Evolutionary conservation across 1,140 invertebrate genomes (phyloP).

Genomic region (Lineus longissimus): DNA sequence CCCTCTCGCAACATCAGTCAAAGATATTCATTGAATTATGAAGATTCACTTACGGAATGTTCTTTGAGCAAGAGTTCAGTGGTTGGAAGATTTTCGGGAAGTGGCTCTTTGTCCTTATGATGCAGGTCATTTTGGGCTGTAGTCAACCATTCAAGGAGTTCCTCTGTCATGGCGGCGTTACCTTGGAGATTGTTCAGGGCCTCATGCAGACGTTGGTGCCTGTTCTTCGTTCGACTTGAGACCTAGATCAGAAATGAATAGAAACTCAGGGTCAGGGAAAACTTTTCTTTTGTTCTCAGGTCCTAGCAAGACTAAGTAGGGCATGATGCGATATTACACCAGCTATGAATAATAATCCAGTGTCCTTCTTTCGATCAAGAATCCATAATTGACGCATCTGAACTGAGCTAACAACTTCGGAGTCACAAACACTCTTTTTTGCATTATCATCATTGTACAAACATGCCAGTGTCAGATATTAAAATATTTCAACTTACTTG

Average conservation of each 20-base stretch:
- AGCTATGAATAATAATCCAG: no score
- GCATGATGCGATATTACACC: no score
- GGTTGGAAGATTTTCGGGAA: conserved; percentile 62
- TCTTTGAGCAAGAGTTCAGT: conserved; percentile 49
- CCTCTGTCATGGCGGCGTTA: conserved; percentile 72
- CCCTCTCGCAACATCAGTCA: no score
- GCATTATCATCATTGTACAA: no score
- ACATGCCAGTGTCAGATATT: not conserved
- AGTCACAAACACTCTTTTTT: no score
- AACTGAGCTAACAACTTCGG: no score
- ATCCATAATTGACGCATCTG: no score
- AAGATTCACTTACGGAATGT: conserved; percentile 36
- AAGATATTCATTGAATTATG: not conserved
- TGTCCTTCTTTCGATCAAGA: no score
- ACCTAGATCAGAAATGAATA: conserved; percentile 8
- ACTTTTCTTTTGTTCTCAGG: not conserved
- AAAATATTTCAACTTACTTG: conserved; percentile 32
- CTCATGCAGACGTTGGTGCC: conserved; percentile 81
- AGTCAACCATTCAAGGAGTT: conserved; percentile 85
- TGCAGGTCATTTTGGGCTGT: conserved; percentile 81
- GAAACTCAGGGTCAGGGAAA: not conserved
- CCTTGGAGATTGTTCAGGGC: conserved; percentile 59
- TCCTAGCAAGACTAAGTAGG: no score
- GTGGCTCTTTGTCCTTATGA: conserved; percentile 81
- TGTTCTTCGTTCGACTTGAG: conserved; percentile 57